Evolutionary conservation across 1,140 invertebrate species (phyloP), one percentile per base, ranked within the genome.

Genomic region (Dysdera silvatica): DNA sequence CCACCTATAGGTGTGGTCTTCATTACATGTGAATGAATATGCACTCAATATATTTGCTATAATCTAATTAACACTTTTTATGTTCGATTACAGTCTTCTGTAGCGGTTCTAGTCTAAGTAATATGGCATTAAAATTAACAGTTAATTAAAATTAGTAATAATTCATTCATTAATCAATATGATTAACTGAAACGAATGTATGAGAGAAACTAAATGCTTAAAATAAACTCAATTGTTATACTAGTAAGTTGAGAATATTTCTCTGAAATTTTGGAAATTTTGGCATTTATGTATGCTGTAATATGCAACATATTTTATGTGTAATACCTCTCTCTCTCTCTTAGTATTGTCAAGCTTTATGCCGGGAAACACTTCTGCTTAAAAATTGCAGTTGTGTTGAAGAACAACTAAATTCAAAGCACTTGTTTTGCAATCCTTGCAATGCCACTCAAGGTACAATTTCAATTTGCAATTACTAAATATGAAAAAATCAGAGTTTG

Each of bases 341-440:
- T 51, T 43, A 68, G 67, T 68, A 67, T 24, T 68, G 67, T 20
- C 63, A 68, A 37, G 45, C 63, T 16, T 12, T 68, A 10, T 68
- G 67, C 37, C 14, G 54, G 12, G 67, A 68, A 52, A 26, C 45
- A 4, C 54, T 41, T 35, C 58, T 68, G 24, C 54, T 60, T 4
- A 29, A 61, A 20, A 52, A 59, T 5, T 68, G 67, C 29, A 16
- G 48, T 3, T 68, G 67, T 32, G 31, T 68, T 12, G 67, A 66
- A 33, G 67, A 68, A 56, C 51, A 66, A 43, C 37, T 63, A 6
- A 54, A 49, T 12, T 58, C 51, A 10, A 41, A 43, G 0, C 26
- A 45, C 18, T 54, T 37, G 28, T 66, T 56, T 33, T 68, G 67
- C 53, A 63, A 68, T 18, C 63, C 67, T 14, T 68, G 67, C 18